These are phyloP conservation scores for Drosophila kikkawai DNA, from an alignment of 1,140 invertebrate species.

Conservation along the genomic window DNA sequence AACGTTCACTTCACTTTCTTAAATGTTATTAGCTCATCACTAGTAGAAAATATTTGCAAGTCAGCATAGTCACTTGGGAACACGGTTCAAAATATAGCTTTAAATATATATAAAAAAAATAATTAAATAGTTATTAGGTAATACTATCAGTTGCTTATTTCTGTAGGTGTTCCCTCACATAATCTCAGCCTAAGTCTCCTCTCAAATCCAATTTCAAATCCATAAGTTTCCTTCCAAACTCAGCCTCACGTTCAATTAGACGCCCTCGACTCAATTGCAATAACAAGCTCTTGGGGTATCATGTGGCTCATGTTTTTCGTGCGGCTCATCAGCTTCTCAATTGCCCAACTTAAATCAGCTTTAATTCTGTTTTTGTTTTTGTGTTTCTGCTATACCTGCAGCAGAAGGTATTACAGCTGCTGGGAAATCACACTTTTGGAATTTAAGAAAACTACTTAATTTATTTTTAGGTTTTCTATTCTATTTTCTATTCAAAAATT, in stretches of 20 bases:
- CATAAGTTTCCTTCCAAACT: slow-evolving; percentile 5
- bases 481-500: background rate
- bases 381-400: background rate
- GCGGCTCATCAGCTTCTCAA: slow-evolving; percentile 33
- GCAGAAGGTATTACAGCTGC: background rate
- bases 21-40: background rate
- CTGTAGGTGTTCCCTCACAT: background rate
- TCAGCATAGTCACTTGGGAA: background rate
- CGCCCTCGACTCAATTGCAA: slow-evolving; percentile 44
- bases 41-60: background rate
- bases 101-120: background rate
- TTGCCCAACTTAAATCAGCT: slow-evolving; percentile 35
- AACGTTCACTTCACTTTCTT: background rate
- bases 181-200: background rate
- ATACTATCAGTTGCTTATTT: too few relatives aligned
- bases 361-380: slow-evolving; percentile 26
- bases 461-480: too few relatives aligned
- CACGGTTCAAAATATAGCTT: background rate
- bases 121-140: background rate
- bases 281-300: slow-evolving; percentile 44
- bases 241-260: slow-evolving; percentile 57
- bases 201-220: background rate
- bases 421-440: background rate
- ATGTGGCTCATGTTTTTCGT: slow-evolving; percentile 37
- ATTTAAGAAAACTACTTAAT: background rate